Evolutionary conservation across 2,888 invertebrate species (phyloP).

Genomic region (Apodemia mormo): DNA sequence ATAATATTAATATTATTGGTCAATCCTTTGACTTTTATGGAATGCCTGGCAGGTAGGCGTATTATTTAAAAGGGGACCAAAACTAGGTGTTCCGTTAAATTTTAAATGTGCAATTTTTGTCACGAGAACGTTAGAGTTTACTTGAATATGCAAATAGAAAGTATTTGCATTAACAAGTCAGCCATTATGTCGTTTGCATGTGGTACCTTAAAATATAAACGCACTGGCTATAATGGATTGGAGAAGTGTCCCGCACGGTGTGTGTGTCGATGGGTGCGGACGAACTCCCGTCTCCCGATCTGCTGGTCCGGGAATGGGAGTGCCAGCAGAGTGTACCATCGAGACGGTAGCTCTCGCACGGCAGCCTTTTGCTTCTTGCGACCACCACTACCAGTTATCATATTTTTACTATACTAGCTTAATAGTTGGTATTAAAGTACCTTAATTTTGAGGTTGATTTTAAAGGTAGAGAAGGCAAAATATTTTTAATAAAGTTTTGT

Average conservation of each 20-base stretch:
- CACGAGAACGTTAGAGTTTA: no score
- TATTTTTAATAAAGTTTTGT: no score
- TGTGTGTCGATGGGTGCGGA: slow-evolving; percentile 85
- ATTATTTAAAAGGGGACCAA: no score
- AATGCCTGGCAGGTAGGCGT: no score
- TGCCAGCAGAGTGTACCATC: slow-evolving; percentile 95
- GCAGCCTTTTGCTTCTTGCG: slow-evolving; percentile 63
- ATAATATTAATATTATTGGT: no score
- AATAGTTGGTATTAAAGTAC: not conserved
- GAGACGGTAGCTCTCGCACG: slow-evolving; percentile 85
- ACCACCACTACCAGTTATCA: slow-evolving; percentile 48
- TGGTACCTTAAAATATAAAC: slow-evolving; percentile 72
- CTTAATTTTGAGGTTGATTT: not conserved
- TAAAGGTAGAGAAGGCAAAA: not conserved
- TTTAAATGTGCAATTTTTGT: no score
- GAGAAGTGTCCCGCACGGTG: slow-evolving; percentile 94
- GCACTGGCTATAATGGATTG: slow-evolving; percentile 86
- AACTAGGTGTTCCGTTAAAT: no score
- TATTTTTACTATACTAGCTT: not conserved
- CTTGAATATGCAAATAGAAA: no score
- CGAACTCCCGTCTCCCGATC: slow-evolving; percentile 92
- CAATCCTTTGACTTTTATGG: no score
- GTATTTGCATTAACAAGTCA: slow-evolving; percentile 37
- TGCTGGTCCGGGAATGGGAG: slow-evolving; percentile 97
- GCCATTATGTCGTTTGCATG: slow-evolving; percentile 66